phyloP scores from a whole-genome alignment of 2,113 vertebrate genomes.

The Corvus hawaiiensis region DNA sequence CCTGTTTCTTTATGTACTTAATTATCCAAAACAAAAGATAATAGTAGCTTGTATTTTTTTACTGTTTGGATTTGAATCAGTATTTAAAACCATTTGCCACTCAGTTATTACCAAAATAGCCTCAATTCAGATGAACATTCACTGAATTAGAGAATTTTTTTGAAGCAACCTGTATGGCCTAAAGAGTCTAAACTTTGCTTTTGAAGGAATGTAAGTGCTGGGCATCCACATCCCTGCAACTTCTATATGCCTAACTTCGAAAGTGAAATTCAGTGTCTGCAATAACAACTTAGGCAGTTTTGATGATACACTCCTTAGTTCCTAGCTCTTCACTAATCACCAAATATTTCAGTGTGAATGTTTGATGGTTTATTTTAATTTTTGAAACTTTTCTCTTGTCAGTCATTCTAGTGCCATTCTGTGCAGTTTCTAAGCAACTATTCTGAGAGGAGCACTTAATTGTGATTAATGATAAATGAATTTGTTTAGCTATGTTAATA shows the following conservation, averaged over 20 bases:
- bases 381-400: background rate
- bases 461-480: constrained; percentile 27
- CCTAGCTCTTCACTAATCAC: background rate
- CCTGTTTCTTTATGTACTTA: background rate
- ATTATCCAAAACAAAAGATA: background rate
- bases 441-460: constrained; percentile 24
- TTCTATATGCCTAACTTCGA: background rate
- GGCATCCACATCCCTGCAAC: background rate
- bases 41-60: background rate
- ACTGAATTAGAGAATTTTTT: background rate
- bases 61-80: background rate
- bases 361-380: constrained; percentile 30
- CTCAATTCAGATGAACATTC: background rate
- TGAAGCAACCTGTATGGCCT: background rate
- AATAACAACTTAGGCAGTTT: background rate
- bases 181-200: background rate
- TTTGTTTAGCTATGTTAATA: constrained; percentile 37
- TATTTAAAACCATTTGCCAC: background rate
- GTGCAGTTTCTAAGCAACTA: constrained; percentile 8
- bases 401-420: constrained; percentile 28
- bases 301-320: background rate
- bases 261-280: constrained; percentile 4
- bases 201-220: background rate
- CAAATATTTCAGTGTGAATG: constrained; percentile 14
- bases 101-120: background rate